phyloP scores from a whole-genome alignment of 2,797 vertebrate genomes.

The Cirrhinus molitorella region DNA sequence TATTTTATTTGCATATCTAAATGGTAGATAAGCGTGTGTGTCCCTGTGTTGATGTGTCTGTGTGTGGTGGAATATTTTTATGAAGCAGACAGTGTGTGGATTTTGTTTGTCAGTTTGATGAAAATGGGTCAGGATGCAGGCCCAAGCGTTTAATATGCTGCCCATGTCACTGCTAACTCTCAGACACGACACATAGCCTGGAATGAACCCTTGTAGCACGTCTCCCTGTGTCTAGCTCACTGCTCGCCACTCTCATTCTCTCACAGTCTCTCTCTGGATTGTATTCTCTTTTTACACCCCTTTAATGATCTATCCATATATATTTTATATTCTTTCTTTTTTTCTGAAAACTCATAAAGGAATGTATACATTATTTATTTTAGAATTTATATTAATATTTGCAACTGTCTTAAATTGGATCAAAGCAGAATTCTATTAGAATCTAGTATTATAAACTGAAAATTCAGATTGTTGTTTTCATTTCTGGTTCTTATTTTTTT shows the following conservation, averaged over 20 bases:
- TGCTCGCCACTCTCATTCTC: neutral
- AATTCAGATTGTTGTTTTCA: neutral
- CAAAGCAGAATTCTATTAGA: neutral
- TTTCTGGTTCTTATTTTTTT: neutral
- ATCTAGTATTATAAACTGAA: neutral
- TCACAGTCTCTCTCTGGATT: constrained; percentile 19
- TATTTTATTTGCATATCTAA: constrained; percentile 7
- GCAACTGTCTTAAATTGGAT: neutral
- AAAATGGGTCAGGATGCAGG: constrained; percentile 81
- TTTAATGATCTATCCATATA: neutral
- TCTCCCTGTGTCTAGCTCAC: constrained; percentile 33
- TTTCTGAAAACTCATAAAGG: neutral
- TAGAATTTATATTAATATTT: neutral
- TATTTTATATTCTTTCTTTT: neutral
- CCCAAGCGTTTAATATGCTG: constrained; percentile 75
- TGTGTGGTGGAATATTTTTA: constrained; percentile 38
- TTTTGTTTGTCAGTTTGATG: constrained; percentile 79
- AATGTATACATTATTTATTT: neutral
- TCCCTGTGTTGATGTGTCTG: constrained; percentile 34
- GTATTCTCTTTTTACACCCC: neutral
- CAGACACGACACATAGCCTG: constrained; percentile 70
- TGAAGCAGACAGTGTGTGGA: constrained; percentile 64
- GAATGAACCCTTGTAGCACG: constrained; percentile 71
- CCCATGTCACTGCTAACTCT: constrained; percentile 71
- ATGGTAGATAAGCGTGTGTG: constrained; percentile 11